A percentile compares a stretch with the other conserved stretches of the same genome.
Evolutionary conservation across 2,888 invertebrate species (phyloP).

Genomic region (Drosophila quinaria): DNA sequence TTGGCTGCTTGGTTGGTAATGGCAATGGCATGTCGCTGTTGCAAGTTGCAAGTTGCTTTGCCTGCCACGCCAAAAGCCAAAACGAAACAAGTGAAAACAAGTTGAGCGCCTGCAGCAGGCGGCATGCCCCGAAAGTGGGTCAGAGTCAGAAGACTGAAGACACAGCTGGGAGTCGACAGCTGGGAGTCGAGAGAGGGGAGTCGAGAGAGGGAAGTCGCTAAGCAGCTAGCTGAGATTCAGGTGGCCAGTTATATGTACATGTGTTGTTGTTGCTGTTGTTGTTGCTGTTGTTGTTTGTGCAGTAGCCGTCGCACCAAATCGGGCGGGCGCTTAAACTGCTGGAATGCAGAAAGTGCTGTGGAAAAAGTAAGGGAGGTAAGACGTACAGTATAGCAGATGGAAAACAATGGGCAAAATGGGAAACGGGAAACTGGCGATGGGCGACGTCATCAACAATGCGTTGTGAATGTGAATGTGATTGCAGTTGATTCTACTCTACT

Average conservation of each 20-base stretch:
- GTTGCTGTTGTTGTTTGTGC: conserved; percentile 27
- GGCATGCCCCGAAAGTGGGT: conserved; percentile 73
- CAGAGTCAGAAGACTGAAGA: conserved; percentile 54
- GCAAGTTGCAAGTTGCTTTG: conserved; percentile 30
- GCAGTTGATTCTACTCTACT: conserved; percentile 54
- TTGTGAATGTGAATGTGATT: conserved; percentile 16
- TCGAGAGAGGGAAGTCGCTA: conserved; percentile 40
- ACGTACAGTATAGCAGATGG: background rate
- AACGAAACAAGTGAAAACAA: conserved; percentile 79
- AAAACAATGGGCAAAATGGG: conserved; percentile 13
- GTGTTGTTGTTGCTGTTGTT: background rate
- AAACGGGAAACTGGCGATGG: conserved; percentile 41
- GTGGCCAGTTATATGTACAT: conserved; percentile 54
- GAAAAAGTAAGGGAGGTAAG: conserved; percentile 6
- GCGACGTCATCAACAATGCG: conserved; percentile 61
- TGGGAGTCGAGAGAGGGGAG: conserved; percentile 21
- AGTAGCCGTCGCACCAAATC: conserved; percentile 52
- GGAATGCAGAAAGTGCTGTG: conserved; percentile 68
- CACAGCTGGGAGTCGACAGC: conserved; percentile 1
- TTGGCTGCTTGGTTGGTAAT: conserved; percentile 27
- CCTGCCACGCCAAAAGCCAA: conserved; percentile 57
- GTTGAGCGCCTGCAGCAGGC: conserved; percentile 62
- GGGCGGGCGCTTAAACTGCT: conserved; percentile 50
- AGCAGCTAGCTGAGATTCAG: conserved; percentile 57
- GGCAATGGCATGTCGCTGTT: conserved; percentile 21